Evolutionary conservation across 2,888 invertebrate species (phyloP).

Genomic region (Ornithoptera priamus): DNA sequence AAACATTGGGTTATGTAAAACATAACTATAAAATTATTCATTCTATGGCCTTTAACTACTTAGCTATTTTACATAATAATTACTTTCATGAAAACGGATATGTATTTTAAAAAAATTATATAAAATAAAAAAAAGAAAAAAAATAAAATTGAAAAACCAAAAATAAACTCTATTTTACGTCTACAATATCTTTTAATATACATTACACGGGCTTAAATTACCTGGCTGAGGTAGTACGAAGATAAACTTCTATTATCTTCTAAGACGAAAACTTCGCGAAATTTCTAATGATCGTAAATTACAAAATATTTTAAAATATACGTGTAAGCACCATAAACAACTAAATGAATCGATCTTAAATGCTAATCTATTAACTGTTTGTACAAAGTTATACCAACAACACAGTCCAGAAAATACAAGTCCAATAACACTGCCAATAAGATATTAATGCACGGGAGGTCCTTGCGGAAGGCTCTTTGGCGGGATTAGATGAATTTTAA

Average conservation of each 20-base stretch:
- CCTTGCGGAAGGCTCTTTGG: constrained; percentile 48
- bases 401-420: constrained; percentile 49
- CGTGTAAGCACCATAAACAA: constrained; percentile 50
- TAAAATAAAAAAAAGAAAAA: not conserved
- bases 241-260: constrained; percentile 33
- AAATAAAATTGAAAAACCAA: not conserved
- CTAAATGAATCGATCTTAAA: constrained; percentile 47
- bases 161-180: not conserved
- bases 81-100: not conserved
- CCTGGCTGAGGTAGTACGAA: constrained; percentile 19
- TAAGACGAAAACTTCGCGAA: constrained; percentile 38
- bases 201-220: constrained; percentile 16
- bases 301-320: constrained; percentile 35
- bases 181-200: not conserved
- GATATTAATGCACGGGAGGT: constrained; percentile 48
- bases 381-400: constrained; percentile 42
- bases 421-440: constrained; percentile 54
- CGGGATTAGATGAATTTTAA: constrained; percentile 41
- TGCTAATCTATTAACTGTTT: constrained; percentile 46
- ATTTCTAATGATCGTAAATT: constrained; percentile 39
- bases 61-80: not conserved
- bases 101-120: not conserved
- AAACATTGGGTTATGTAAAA: not conserved
- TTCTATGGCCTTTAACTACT: not conserved
- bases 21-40: not conserved